Evolutionary conservation across 1,140 invertebrate genomes (phyloP).

Genomic region (Pectinophora gossypiella): DNA sequence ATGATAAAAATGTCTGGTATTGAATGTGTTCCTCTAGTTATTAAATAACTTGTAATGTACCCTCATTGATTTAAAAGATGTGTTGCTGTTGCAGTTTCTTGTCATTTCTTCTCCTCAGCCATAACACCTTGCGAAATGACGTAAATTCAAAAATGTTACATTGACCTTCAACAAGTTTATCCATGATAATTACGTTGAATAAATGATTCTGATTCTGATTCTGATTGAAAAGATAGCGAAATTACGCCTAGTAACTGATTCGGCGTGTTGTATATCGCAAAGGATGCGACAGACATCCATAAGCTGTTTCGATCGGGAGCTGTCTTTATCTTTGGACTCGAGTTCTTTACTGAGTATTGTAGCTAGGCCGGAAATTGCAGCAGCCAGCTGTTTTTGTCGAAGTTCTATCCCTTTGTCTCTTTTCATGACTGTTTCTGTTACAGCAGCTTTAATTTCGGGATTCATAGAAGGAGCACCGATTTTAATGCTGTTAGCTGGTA

Average conservation of each 20-base stretch:
- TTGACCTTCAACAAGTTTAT: too few species aligned
- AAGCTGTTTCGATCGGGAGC: not conserved
- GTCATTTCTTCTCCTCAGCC: too few species aligned
- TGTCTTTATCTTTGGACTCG: not conserved
- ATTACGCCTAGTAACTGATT: not conserved
- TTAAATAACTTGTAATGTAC: too few species aligned
- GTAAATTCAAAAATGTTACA: too few species aligned
- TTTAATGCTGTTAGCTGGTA: not conserved
- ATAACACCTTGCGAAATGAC: too few species aligned
- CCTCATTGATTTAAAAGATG: too few species aligned
- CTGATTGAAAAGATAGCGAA: not conserved
- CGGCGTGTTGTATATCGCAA: not conserved
- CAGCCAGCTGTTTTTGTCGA: not conserved
- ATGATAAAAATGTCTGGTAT: too few species aligned
- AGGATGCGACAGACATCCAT: not conserved
- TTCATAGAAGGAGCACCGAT: not conserved
- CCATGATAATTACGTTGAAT: too few species aligned
- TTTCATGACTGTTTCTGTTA: not conserved
- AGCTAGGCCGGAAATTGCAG: not conserved
- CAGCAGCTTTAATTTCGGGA: not conserved
- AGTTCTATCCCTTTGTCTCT: not conserved
- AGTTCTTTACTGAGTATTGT: not conserved
- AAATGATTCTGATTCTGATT: too few species aligned
- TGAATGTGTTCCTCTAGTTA: too few species aligned
- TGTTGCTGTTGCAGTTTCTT: too few species aligned